Percentiles rank a stretch among this genome's conserved stretches.
Evolutionary conservation across 2,888 invertebrate genomes (phyloP).

Genomic region (Erynnis tages): DNA sequence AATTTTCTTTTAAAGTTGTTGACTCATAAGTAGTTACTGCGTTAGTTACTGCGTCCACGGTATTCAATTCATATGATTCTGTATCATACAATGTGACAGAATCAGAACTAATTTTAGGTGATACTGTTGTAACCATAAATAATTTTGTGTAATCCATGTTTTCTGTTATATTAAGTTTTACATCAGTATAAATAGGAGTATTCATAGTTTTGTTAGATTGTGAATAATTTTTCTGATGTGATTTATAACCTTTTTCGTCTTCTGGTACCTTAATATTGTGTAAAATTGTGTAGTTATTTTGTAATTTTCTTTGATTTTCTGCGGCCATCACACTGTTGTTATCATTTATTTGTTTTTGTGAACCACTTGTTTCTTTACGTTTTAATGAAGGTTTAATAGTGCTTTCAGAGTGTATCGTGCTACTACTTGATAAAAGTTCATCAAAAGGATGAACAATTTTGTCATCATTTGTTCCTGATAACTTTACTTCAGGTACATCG

Average conservation of each 20-base stretch:
- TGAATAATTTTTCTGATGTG: background rate
- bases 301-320: constrained; percentile 70
- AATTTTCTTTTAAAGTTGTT: too few relatives aligned
- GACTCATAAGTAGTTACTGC: too few relatives aligned
- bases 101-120: background rate
- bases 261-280: background rate
- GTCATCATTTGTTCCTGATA: constrained; percentile 26
- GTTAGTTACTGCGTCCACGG: background rate
- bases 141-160: background rate
- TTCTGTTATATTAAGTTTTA: background rate
- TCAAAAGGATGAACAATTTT: background rate
- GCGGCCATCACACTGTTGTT: constrained; percentile 69
- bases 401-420: constrained; percentile 62
- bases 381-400: constrained; percentile 55
- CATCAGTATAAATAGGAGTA: background rate
- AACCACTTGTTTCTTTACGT: constrained; percentile 41
- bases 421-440: constrained; percentile 60
- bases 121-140: background rate
- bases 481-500: constrained; percentile 31
- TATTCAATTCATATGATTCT: background rate
- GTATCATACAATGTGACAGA: background rate
- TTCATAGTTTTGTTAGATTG: background rate
- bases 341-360: constrained; percentile 49
- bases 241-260: constrained; percentile 3
- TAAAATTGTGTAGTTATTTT: constrained; percentile 54